Base-by-base conservation (phyloP, 2,888 invertebrate genomes). In the Julus scandinavius region DNA sequence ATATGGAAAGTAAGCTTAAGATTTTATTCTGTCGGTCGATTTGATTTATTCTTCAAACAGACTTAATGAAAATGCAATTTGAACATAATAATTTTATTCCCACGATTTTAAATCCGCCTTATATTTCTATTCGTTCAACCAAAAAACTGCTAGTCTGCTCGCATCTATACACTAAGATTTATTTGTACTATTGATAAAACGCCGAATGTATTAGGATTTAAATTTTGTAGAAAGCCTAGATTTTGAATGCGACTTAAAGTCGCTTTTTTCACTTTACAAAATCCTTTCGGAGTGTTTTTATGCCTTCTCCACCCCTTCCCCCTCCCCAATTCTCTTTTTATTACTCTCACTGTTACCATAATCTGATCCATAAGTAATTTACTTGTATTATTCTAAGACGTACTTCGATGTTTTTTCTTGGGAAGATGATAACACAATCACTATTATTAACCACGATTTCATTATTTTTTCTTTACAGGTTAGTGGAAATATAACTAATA, bases 401-500 rank as follows among this genome's bases (percentile, higher is more conserved):
- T 29, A 29, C 29, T 29, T 29, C 29, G 29, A 29, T 29, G 29
- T 29, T 29, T 29, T 29, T 29, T 29, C 29, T 29, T 29, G 29
- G 29, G 29, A 29, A 29, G 29, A 29, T 29, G 29, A 29, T 29
- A 29, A 1, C 29, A 29, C 29, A 29, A 29, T 29, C 0, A 29
- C 29, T 29, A 29, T 29, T 29, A 29, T 29, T 29, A 29, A 29
- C 29, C 29, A 29, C 29, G 29, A 29, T 29, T 29, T 29, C 0
- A 29, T 29, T 29, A 29, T 85, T 50, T 54, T 83, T 87, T 86
- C 87, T 85, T 90, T 90, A 45, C 91, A 93, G 93, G 91, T 93
- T 50, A 91, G 91, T 87, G 98, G 98, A 0, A 94, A 95, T 88
- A 94, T 99, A 88, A 95, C 96, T 92, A 99, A 99, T 93, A 98